Evolutionary conservation across 2,888 invertebrate genomes (phyloP).

Genomic region (Ptycholaimellus sp.): DNA sequence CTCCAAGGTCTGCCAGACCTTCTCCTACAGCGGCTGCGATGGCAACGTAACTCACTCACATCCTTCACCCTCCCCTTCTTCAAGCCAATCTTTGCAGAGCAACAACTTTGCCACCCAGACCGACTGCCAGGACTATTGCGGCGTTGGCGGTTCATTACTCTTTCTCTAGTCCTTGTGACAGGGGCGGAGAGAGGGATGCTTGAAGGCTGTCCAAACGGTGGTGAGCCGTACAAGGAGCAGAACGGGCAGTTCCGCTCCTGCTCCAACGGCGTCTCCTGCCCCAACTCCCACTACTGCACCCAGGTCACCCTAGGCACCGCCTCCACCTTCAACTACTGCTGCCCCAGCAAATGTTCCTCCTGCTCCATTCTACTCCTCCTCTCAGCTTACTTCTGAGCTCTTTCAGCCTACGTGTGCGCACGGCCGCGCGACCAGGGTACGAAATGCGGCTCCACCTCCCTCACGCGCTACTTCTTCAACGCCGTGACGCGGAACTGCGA

Average conservation of each 20-base stretch:
- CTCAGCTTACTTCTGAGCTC: neutral
- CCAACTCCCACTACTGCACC: conserved; percentile 23
- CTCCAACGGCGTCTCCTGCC: conserved; percentile 20
- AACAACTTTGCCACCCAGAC: conserved; percentile 21
- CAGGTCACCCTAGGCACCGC: conserved; percentile 21
- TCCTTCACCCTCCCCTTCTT: too few species aligned
- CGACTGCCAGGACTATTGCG: conserved; percentile 24
- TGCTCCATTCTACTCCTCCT: too few species aligned
- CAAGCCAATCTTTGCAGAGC: too few species aligned
- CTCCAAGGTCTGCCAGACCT: conserved; percentile 14
- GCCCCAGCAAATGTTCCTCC: conserved; percentile 1
- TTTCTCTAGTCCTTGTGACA: neutral
- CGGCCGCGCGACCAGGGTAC: conserved; percentile 19
- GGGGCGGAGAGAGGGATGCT: neutral
- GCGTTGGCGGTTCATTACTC: conserved; percentile 14
- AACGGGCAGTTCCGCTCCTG: conserved; percentile 20
- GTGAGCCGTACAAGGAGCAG: conserved; percentile 20
- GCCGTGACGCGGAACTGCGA: conserved; percentile 20
- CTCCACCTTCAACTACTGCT: conserved; percentile 12
- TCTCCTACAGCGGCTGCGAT: conserved; percentile 24
- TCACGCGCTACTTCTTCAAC: conserved; percentile 22
- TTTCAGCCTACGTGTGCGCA: conserved; percentile 15
- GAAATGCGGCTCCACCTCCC: conserved; percentile 11
- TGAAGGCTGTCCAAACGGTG: conserved; percentile 20
- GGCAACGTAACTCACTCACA: too few species aligned